Conservation (phyloP, 2,113 vertebrate species). For the Lota lota region DNA sequence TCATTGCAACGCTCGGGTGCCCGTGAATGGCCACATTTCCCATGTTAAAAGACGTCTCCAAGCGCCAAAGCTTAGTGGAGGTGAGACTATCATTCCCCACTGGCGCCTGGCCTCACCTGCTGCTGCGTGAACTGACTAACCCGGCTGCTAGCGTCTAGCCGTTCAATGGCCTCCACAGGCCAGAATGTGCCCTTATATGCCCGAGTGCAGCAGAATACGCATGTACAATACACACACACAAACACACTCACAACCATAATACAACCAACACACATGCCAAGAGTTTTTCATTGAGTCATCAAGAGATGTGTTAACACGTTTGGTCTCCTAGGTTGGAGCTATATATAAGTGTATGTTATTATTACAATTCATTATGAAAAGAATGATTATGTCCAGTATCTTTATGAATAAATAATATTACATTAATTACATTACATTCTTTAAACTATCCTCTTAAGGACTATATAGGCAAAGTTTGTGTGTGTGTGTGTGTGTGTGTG, state of each 20-base stretch:
- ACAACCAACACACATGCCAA: too few species aligned
- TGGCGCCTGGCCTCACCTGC: conserved; percentile 70
- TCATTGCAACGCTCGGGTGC: conserved; percentile 71
- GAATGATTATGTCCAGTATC: too few species aligned
- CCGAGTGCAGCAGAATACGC: conserved; percentile 17
- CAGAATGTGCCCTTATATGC: conserved; percentile 17
- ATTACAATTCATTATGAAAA: too few species aligned
- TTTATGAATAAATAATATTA: too few species aligned
- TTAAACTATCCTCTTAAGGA: background rate
- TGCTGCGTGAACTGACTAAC: conserved; percentile 38
- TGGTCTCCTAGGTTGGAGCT: too few species aligned
- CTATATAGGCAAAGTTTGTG: conserved; percentile 3
- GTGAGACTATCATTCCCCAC: conserved; percentile 61
- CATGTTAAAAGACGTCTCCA: conserved; percentile 63
- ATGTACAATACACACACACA: conserved; percentile 7
- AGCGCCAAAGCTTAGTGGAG: conserved; percentile 47
- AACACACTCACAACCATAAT: background rate
- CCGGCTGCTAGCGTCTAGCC: conserved; percentile 25
- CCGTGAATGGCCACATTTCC: conserved; percentile 68
- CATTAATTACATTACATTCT: too few species aligned
- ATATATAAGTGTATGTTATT: too few species aligned
- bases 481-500: background rate
- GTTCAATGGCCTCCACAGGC: conserved; percentile 7
- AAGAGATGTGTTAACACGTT: too few species aligned
- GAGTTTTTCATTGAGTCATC: too few species aligned